A percentile compares a stretch with the other conserved stretches of the same genome.
Conservation (phyloP, 37 sponge, comb jelly and placozoan genomes). For the Spongilla lacustris region DNA sequence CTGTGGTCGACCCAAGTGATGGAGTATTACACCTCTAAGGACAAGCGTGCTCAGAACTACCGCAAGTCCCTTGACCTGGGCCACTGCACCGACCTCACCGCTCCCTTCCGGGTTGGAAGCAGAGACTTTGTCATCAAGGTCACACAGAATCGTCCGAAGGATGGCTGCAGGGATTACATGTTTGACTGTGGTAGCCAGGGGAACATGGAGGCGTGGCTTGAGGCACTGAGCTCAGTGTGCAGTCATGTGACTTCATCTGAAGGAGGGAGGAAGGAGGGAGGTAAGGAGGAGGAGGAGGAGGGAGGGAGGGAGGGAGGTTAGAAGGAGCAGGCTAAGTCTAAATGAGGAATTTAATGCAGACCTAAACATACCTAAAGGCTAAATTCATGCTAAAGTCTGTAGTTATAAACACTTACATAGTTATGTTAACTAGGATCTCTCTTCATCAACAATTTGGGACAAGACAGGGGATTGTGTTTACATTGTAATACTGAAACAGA, state of each 20-base stretch:
- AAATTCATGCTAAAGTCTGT: too few species aligned
- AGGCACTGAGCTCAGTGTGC: constrained; percentile 42
- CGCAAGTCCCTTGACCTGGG: constrained; percentile 60
- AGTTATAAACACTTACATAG: too few species aligned
- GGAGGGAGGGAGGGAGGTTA: background rate
- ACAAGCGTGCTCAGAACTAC: constrained; percentile 58
- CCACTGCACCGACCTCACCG: constrained; percentile 65
- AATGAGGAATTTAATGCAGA: too few species aligned
- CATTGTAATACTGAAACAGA: too few species aligned
- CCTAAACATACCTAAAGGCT: too few species aligned
- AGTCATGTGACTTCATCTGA: constrained; percentile 29
- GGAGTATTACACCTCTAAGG: constrained; percentile 58
- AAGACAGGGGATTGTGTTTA: too few species aligned
- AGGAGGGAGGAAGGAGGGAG: constrained; percentile 9
- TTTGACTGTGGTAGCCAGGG: constrained; percentile 47
- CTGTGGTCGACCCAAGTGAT: constrained; percentile 44
- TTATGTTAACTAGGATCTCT: too few species aligned
- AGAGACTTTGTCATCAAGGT: constrained; percentile 45
- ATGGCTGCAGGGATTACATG: constrained; percentile 47
- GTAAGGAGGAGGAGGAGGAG: background rate
- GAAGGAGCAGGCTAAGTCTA: too few species aligned
- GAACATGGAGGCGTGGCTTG: constrained; percentile 50
- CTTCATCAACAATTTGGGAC: too few species aligned
- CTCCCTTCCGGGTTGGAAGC: constrained; percentile 23
- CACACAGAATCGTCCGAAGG: background rate